These are phyloP conservation scores for Urocyon cinereoargenteus DNA, from an alignment of 2,797 vertebrate species.

Conservation along the genomic window DNA sequence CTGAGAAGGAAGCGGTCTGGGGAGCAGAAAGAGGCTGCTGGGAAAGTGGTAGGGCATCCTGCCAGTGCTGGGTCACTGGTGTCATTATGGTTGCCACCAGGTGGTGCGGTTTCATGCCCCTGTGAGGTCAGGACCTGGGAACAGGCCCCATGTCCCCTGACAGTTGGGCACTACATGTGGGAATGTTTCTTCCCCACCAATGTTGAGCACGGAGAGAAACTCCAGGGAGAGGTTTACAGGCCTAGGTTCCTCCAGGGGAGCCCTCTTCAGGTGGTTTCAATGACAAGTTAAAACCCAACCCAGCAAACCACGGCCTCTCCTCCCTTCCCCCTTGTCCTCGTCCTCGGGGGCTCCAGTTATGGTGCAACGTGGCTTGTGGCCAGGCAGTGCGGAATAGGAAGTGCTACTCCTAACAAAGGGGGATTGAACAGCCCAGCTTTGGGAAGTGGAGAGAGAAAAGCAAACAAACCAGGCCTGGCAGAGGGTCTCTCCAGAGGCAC, in stretches of 20 bases:
- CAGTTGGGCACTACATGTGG: background rate
- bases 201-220: accelerated
- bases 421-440: background rate
- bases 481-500: background rate
- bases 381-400: constrained; percentile 7
- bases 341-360: background rate
- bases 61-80: background rate
- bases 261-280: background rate
- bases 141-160: background rate
- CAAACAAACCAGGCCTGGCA: background rate
- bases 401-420: constrained; percentile 8
- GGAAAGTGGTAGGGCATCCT: background rate
- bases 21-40: background rate
- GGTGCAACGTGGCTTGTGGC: background rate
- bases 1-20: background rate
- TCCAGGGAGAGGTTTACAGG: background rate
- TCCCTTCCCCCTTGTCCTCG: too few relatives aligned
- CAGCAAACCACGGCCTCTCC: background rate
- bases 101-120: background rate
- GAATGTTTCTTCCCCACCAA: background rate
- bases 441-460: constrained; percentile 39
- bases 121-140: background rate
- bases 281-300: background rate
- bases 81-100: background rate
- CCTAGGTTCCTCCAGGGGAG: background rate